Evolutionary conservation across 2,113 vertebrate species (phyloP).

Genomic region (Heteronetta atricapilla): DNA sequence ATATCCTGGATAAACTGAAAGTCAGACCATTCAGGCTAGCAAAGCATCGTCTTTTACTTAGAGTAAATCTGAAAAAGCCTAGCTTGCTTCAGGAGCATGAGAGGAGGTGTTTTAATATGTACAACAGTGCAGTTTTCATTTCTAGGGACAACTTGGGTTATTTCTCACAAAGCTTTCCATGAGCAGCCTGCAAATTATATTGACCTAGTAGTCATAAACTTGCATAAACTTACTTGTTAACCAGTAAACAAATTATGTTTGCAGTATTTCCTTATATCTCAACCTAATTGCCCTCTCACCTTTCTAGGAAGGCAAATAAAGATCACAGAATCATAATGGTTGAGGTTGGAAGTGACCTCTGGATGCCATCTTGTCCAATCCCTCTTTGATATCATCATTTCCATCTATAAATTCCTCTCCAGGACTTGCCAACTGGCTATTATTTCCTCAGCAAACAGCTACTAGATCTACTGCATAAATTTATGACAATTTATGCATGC

Average conservation of each 20-base stretch:
- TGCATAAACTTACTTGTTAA: background rate
- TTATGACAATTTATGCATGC: rapidly evolving
- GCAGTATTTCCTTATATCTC: background rate
- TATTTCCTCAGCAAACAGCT: background rate
- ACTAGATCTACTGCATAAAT: background rate
- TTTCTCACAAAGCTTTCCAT: background rate
- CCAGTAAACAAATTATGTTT: background rate
- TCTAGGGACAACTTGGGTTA: background rate
- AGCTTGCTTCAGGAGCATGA: background rate
- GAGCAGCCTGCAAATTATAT: background rate
- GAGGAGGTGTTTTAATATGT: background rate
- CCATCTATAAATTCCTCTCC: background rate
- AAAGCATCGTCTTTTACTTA: background rate
- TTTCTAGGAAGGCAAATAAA: background rate
- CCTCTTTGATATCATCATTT: background rate
- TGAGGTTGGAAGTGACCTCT: too few species aligned
- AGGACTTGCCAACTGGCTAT: background rate
- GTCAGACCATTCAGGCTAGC: background rate
- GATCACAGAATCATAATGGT: too few species aligned
- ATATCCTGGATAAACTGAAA: background rate
- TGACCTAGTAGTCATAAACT: background rate
- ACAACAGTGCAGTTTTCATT: background rate
- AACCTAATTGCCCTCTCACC: background rate
- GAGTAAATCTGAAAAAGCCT: background rate
- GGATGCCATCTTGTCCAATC: too few species aligned